These are phyloP conservation scores for Stenodema calcarata DNA, from an alignment of 2,888 invertebrate genomes.

Conservation along the genomic window DNA sequence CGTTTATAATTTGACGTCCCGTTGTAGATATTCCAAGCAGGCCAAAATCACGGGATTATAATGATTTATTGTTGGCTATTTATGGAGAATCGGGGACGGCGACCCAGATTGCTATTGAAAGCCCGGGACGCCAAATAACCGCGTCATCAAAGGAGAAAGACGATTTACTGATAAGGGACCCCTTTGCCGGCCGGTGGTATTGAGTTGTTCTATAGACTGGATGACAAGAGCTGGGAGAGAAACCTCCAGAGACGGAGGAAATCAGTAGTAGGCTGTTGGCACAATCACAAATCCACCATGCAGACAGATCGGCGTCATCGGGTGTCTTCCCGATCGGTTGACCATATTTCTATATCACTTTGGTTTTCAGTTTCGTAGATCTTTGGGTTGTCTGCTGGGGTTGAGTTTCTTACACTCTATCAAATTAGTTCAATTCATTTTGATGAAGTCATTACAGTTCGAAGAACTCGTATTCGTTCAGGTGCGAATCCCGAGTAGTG, in stretches of 20 bases:
- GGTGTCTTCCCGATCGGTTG: no score
- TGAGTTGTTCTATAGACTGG: neutral
- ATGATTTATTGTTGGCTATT: neutral
- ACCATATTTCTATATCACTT: no score
- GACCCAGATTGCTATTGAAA: neutral
- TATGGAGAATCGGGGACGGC: neutral
- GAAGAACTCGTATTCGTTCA: no score
- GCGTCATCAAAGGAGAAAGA: neutral
- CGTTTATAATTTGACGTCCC: no score
- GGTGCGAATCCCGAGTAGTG: no score
- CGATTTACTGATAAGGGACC: neutral
- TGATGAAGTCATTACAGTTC: no score
- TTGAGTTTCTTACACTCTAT: no score
- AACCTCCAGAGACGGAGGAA: neutral
- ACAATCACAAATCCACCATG: neutral
- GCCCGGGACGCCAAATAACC: neutral
- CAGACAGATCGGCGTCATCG: neutral
- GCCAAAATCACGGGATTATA: neutral
- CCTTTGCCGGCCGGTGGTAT: neutral
- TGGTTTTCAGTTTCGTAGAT: no score
- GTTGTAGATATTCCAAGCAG: no score
- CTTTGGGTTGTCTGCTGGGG: no score
- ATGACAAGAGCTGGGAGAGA: slow-evolving; percentile 1
- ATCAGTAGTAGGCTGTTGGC: neutral
- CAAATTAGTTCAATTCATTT: no score